Evolutionary conservation across 1,140 invertebrate species (phyloP).

Genomic region (Sycophila sp.): DNA sequence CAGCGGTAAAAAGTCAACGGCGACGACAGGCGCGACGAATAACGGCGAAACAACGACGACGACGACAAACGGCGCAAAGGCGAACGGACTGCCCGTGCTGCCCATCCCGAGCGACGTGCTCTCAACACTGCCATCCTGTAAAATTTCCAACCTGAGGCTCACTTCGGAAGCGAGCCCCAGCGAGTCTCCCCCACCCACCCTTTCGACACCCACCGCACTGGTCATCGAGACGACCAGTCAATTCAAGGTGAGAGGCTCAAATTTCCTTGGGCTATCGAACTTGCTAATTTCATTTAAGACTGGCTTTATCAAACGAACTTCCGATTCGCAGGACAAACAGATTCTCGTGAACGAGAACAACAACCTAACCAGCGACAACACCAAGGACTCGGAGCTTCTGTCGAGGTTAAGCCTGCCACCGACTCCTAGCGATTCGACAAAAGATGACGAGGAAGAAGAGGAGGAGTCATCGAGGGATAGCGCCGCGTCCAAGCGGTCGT

Average conservation of each 20-base stretch:
- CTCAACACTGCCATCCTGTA: slow-evolving; percentile 49
- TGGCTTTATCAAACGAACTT: no score
- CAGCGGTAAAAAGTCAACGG: slow-evolving; percentile 1
- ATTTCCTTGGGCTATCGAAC: no score
- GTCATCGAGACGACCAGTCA: not conserved
- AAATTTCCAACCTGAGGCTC: slow-evolving; percentile 56
- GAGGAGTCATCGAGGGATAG: slow-evolving; percentile 57
- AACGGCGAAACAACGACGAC: slow-evolving; percentile 34
- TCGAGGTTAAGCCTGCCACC: slow-evolving; percentile 41
- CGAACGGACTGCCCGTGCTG: slow-evolving; percentile 46
- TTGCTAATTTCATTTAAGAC: no score
- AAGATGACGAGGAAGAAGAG: slow-evolving; percentile 54
- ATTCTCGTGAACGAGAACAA: slow-evolving; percentile 57
- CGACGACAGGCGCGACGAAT: not conserved
- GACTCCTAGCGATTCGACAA: slow-evolving; percentile 12
- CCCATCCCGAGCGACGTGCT: slow-evolving; percentile 53
- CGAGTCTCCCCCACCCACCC: slow-evolving; percentile 1
- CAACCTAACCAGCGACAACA: slow-evolving; percentile 47
- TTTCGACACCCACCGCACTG: not conserved
- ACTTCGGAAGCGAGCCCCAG: slow-evolving; percentile 48
- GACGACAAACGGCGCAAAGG: slow-evolving; percentile 48
- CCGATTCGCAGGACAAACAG: slow-evolving; percentile 26
- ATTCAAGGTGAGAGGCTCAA: not conserved
- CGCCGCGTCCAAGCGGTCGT: slow-evolving; percentile 52
- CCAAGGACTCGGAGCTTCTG: slow-evolving; percentile 41